Percentiles rank a stretch among this genome's conserved stretches.
Evolutionary conservation across 37 sponge, comb jelly and placozoan genomes (phyloP).

Genomic region (Oopsacas minuta): DNA sequence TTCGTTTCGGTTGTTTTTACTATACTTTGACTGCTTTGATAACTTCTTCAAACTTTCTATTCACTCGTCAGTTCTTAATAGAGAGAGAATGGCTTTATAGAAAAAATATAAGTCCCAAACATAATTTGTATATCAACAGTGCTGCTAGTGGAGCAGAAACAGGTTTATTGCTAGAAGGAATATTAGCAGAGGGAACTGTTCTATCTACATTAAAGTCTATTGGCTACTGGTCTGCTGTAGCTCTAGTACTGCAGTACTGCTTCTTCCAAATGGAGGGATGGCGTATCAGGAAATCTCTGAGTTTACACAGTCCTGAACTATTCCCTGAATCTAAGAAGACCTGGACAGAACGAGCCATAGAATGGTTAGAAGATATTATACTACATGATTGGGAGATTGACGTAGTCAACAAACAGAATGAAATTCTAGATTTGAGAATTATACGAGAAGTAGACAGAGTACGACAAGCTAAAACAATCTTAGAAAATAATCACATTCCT

Average conservation of each 20-base stretch:
- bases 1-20: background rate
- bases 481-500: background rate
- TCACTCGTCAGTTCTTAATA: background rate
- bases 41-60: background rate
- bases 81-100: background rate
- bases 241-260: background rate
- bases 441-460: background rate
- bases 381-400: background rate
- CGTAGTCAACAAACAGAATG: background rate
- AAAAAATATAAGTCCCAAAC: background rate
- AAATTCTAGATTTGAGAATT: background rate
- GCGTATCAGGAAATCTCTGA: background rate
- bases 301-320: background rate
- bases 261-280: background rate
- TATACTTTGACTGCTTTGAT: background rate
- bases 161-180: background rate
- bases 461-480: background rate
- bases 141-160: background rate
- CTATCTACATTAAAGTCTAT: background rate
- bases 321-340: background rate
- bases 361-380: background rate
- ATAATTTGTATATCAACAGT: background rate
- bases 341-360: background rate
- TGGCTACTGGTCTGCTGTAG: background rate
- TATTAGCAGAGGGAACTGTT: background rate